Conservation (phyloP, 1,140 invertebrate genomes). For the Cyphomyrmex costatus region DNA sequence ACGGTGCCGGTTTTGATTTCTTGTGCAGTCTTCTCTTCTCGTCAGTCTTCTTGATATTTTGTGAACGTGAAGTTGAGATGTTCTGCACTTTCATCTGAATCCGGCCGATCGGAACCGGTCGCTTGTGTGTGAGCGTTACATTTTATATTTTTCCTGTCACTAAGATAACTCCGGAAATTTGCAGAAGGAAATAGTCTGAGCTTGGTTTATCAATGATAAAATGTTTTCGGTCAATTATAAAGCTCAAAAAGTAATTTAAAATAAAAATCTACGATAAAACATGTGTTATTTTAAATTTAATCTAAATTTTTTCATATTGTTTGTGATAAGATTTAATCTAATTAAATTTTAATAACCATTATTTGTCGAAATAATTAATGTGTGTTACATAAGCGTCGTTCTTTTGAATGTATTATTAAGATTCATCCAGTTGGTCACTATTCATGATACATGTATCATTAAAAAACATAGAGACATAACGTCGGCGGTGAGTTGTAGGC, state of each 20-base stretch:
- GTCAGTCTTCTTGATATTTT: slow-evolving; percentile 29
- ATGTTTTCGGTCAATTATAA: not conserved
- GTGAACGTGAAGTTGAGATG: slow-evolving; percentile 21
- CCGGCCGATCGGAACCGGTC: slow-evolving; percentile 31
- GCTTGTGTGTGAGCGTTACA: not conserved
- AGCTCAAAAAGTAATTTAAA: not conserved
- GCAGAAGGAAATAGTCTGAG: not conserved
- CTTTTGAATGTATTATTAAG: not conserved
- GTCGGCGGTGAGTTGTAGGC: slow-evolving; percentile 17
- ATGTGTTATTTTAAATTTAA: too few species aligned
- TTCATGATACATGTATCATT: not conserved
- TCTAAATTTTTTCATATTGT: not conserved
- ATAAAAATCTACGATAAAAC: not conserved
- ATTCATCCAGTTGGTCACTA: not conserved
- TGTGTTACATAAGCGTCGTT: not conserved
- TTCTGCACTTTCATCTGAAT: slow-evolving; percentile 12
- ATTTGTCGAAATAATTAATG: not conserved
- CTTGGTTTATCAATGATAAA: not conserved
- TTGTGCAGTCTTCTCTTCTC: not conserved
- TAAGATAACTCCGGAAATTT: not conserved
- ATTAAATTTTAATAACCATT: not conserved
- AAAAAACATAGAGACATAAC: slow-evolving; percentile 33
- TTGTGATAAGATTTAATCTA: not conserved
- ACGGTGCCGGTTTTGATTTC: slow-evolving; percentile 42
- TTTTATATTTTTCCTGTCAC: slow-evolving; percentile 38